phyloP scores from a whole-genome alignment of 2,888 invertebrate species.

The Copidosoma aretas region DNA sequence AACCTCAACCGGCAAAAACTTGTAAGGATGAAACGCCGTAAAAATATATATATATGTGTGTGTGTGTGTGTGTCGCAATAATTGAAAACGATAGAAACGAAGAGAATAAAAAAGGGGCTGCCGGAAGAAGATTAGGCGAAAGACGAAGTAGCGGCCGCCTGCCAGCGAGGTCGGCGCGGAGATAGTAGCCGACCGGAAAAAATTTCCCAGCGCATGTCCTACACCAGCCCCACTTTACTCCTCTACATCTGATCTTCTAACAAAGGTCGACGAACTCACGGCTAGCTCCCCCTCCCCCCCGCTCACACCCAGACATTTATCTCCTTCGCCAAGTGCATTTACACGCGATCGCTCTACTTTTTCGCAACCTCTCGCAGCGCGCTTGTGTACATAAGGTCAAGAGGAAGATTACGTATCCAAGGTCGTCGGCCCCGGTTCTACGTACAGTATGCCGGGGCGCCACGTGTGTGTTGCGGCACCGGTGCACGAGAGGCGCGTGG shows the following conservation, averaged over 20 bases:
- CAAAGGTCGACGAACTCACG: slow-evolving; percentile 42
- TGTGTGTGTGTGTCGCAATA: neutral
- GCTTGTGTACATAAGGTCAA: neutral
- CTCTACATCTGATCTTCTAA: slow-evolving; percentile 26
- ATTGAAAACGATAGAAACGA: neutral
- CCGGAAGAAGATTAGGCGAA: neutral
- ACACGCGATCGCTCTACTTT: slow-evolving; percentile 32
- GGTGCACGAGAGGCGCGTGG: neutral
- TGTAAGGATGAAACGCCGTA: too few species aligned
- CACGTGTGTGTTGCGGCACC: neutral
- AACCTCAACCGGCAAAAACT: too few species aligned
- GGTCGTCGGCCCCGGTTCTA: too few species aligned
- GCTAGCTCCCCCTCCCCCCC: slow-evolving; percentile 6
- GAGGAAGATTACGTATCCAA: neutral
- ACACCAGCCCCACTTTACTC: neutral
- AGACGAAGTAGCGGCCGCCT: neutral
- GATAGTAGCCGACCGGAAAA: slow-evolving; percentile 19
- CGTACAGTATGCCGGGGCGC: neutral
- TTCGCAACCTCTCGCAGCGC: neutral
- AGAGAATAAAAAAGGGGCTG: neutral
- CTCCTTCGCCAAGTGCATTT: slow-evolving; percentile 17
- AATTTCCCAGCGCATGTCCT: slow-evolving; percentile 2
- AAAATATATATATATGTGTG: too few species aligned
- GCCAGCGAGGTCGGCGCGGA: neutral
- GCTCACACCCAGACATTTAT: slow-evolving; percentile 21